Conservation (phyloP, 2,797 vertebrate species). For the Hippocampus kuda region DNA sequence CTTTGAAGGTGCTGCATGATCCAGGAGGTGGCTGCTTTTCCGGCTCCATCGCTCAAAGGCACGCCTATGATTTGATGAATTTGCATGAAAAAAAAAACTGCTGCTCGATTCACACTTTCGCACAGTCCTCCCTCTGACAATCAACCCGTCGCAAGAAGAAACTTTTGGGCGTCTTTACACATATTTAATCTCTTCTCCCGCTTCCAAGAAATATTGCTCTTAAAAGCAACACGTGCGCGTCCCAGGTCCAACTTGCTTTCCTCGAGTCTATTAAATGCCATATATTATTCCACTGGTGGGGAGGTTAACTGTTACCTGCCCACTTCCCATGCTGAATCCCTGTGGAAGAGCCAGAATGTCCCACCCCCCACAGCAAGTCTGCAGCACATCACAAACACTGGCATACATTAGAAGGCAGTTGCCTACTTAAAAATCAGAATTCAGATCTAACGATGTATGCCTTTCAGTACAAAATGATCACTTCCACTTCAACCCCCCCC, state of each 20-base stretch:
- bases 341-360: not conserved
- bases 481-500: not conserved
- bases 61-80: slow-evolving; percentile 76
- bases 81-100: slow-evolving; percentile 68
- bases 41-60: slow-evolving; percentile 69
- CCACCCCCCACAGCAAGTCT: not conserved
- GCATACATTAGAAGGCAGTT: not conserved
- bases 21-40: slow-evolving; percentile 68
- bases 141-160: slow-evolving; percentile 35
- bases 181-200: slow-evolving; percentile 20
- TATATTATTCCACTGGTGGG: slow-evolving; percentile 21
- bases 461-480: not conserved
- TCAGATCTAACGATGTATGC: not conserved
- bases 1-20: slow-evolving; percentile 76
- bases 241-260: not conserved
- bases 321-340: slow-evolving; percentile 12
- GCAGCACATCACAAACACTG: not conserved
- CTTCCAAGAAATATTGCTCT: slow-evolving; percentile 21
- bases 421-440: not conserved
- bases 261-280: slow-evolving; percentile 17
- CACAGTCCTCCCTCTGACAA: slow-evolving; percentile 27
- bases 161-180: slow-evolving; percentile 37
- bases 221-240: slow-evolving; percentile 15
- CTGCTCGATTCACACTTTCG: slow-evolving; percentile 49
- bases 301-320: slow-evolving; percentile 44